Evolutionary conservation across 1,140 invertebrate genomes (phyloP).

Genomic region (Cyclina sinensis): DNA sequence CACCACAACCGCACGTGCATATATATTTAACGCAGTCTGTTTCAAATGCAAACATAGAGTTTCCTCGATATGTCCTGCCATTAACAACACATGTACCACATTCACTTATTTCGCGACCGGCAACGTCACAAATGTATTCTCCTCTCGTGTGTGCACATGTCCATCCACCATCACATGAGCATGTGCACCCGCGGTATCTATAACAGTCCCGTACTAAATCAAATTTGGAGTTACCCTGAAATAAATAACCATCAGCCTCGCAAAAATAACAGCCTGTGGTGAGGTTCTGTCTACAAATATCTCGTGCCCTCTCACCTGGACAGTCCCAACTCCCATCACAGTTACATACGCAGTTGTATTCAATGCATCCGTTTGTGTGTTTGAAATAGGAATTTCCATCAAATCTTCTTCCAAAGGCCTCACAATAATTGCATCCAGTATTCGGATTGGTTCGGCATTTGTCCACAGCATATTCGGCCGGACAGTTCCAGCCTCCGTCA

Average conservation of each 20-base stretch:
- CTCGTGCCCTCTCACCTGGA: slow-evolving; percentile 65
- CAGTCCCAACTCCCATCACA: slow-evolving; percentile 78
- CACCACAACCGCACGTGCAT: slow-evolving; percentile 45
- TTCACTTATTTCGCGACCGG: neutral
- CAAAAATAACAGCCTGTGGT: slow-evolving; percentile 65
- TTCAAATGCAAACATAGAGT: slow-evolving; percentile 45
- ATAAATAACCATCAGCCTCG: slow-evolving; percentile 64
- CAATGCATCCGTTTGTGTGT: slow-evolving; percentile 70
- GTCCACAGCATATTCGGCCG: slow-evolving; percentile 28
- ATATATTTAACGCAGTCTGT: slow-evolving; percentile 29
- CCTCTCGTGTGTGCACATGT: slow-evolving; percentile 70
- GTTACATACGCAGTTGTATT: slow-evolving; percentile 73
- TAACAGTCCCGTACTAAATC: slow-evolving; percentile 71
- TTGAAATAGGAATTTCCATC: slow-evolving; percentile 72
- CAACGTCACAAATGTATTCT: slow-evolving; percentile 64
- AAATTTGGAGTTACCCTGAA: slow-evolving; percentile 73
- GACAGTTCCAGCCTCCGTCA: slow-evolving; percentile 75
- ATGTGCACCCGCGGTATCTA: slow-evolving; percentile 71
- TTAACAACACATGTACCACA: slow-evolving; percentile 40
- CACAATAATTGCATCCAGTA: slow-evolving; percentile 66
- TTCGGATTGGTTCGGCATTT: neutral
- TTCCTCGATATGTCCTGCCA: slow-evolving; percentile 32
- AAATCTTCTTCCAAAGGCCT: slow-evolving; percentile 64
- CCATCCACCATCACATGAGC: slow-evolving; percentile 76
- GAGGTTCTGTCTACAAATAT: slow-evolving; percentile 66